phyloP scores from a whole-genome alignment of 2,888 invertebrate species.

The Euphydryas editha region DNA sequence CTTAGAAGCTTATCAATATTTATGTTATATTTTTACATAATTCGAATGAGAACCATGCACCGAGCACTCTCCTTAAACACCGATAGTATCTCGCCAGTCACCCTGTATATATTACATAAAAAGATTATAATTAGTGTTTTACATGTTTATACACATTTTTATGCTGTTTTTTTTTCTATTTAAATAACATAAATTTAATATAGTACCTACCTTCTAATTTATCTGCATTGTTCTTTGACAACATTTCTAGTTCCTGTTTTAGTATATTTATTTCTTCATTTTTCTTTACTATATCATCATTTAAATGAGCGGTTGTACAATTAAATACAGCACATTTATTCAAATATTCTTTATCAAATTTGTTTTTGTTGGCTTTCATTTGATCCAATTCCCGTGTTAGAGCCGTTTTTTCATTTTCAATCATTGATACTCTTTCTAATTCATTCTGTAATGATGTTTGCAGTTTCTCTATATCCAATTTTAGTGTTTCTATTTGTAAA shows the following conservation, averaged over 20 bases:
- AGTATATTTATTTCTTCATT: constrained; percentile 41
- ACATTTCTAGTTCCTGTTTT: constrained; percentile 45
- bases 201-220: constrained; percentile 50
- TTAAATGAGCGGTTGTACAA: constrained; percentile 45
- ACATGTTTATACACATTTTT: too few relatives aligned
- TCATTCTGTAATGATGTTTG: constrained; percentile 44
- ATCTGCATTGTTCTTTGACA: constrained; percentile 46
- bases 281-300: constrained; percentile 47
- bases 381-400: constrained; percentile 49
- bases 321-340: constrained; percentile 49
- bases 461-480: constrained; percentile 49
- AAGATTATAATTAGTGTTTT: too few relatives aligned
- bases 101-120: too few relatives aligned
- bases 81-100: too few relatives aligned
- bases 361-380: constrained; percentile 47
- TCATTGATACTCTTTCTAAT: constrained; percentile 40
- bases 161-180: too few relatives aligned
- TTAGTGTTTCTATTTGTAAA: constrained; percentile 47
- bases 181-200: too few relatives aligned
- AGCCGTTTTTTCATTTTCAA: constrained; percentile 48
- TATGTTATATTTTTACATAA: too few relatives aligned
- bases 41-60: too few relatives aligned
- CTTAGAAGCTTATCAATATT: too few relatives aligned
- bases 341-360: constrained; percentile 54
- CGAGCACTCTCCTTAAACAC: too few relatives aligned